Conservation (phyloP, 2,888 invertebrate species). For the Amphipyra tragopoginis region DNA sequence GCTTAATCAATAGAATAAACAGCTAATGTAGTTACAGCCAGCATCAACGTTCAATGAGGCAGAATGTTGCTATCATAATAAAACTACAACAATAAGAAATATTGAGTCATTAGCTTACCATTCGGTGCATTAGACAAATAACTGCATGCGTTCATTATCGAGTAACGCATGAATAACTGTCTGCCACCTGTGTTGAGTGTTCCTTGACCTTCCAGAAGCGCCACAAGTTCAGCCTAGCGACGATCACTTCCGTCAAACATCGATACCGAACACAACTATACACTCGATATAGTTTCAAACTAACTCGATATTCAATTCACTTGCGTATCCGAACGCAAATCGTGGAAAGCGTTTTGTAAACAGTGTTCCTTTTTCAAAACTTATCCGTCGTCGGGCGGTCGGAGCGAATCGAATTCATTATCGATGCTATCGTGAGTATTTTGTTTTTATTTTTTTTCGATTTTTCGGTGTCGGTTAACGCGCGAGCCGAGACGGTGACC, state of each 20-base stretch:
- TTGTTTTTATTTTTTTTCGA: slow-evolving; percentile 60
- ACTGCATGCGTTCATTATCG: slow-evolving; percentile 53
- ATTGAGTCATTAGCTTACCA: slow-evolving; percentile 66
- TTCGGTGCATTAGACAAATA: slow-evolving; percentile 51
- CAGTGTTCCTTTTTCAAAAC: slow-evolving; percentile 73
- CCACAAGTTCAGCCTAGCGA: slow-evolving; percentile 67
- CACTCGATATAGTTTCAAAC: slow-evolving; percentile 58
- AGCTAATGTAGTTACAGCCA: slow-evolving; percentile 1
- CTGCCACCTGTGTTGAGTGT: slow-evolving; percentile 60
- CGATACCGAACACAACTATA: slow-evolving; percentile 58
- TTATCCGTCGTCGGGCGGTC: slow-evolving; percentile 51
- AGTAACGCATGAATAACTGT: slow-evolving; percentile 56
- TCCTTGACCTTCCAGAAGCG: slow-evolving; percentile 75
- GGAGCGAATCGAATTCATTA: slow-evolving; percentile 55
- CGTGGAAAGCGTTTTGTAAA: slow-evolving; percentile 68
- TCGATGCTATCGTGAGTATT: slow-evolving; percentile 48
- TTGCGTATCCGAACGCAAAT: slow-evolving; percentile 53
- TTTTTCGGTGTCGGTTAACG: slow-evolving; percentile 61
- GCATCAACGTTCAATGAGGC: slow-evolving; percentile 10
- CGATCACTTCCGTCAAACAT: slow-evolving; percentile 69
- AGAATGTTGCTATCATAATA: slow-evolving; percentile 38
- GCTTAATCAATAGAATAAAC: not conserved
- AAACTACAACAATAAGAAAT: slow-evolving; percentile 35
- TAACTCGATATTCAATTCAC: slow-evolving; percentile 59
- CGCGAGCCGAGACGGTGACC: slow-evolving; percentile 58